These are phyloP conservation scores for Rhopalosiphum padi DNA, from an alignment of 1,140 invertebrate genomes.

Conservation along the genomic window DNA sequence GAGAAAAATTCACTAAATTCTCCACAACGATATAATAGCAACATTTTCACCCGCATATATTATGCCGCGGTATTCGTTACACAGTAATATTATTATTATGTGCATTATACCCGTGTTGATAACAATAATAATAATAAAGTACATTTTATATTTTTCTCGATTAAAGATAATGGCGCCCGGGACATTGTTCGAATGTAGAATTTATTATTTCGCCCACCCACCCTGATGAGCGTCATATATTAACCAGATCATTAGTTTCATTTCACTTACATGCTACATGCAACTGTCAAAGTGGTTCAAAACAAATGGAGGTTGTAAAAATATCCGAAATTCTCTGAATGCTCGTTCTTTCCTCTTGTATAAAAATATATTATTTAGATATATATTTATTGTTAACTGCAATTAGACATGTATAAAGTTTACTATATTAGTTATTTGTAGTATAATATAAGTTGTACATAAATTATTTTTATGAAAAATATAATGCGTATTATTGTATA, in stretches of 20 bases:
- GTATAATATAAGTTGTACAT: too few relatives aligned
- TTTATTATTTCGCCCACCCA: background rate
- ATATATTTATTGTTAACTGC: background rate
- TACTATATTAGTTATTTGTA: background rate
- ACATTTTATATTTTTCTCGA: too few relatives aligned
- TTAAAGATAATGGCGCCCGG: background rate
- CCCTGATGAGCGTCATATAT: background rate
- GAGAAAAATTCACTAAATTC: background rate
- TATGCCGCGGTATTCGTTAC: background rate
- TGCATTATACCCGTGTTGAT: background rate
- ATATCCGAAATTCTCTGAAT: background rate
- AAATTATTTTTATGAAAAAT: background rate
- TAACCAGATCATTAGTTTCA: background rate
- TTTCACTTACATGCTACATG: background rate
- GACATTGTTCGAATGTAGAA: background rate
- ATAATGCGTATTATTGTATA: too few relatives aligned
- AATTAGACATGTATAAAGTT: background rate
- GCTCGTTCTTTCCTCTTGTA: background rate
- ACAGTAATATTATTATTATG: background rate
- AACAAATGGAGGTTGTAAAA: background rate
- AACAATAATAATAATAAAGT: background rate
- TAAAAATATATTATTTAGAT: background rate
- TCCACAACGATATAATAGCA: background rate
- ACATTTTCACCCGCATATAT: background rate
- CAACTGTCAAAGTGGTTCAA: background rate